A percentile compares a stretch with the other conserved stretches of the same genome.
Conservation (phyloP, 2,797 vertebrate genomes). For the Anas georgica region DNA sequence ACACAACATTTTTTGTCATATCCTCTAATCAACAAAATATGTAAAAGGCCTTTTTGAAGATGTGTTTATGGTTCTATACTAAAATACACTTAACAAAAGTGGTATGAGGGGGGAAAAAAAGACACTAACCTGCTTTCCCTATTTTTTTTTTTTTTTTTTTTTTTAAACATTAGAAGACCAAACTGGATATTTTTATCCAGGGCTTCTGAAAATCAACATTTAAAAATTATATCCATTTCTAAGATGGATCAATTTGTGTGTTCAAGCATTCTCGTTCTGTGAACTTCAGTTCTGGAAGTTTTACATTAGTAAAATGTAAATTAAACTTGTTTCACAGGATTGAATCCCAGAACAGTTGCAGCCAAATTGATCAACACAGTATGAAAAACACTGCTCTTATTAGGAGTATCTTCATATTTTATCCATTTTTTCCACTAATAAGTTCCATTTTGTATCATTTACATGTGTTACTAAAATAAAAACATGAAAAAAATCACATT, state of each 20-base stretch:
- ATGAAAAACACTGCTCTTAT: not conserved
- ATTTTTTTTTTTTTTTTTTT: not conserved
- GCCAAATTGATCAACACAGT: not conserved
- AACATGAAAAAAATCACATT: not conserved
- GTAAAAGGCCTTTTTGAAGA: not conserved
- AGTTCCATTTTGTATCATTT: not conserved
- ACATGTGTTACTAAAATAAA: not conserved
- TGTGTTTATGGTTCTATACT: not conserved
- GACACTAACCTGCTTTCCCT: not conserved
- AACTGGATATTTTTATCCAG: not conserved
- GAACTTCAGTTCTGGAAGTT: not conserved
- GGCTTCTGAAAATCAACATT: not conserved
- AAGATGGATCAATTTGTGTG: not conserved
- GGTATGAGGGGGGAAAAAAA: not conserved
- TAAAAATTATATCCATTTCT: not conserved
- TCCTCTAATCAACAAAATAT: not conserved
- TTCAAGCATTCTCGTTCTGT: not conserved
- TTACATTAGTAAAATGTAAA: not conserved
- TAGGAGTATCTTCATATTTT: not conserved
- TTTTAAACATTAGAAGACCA: not conserved
- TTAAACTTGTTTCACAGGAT: not conserved
- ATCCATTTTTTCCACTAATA: not conserved
- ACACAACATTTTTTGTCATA: not conserved
- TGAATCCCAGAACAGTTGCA: not conserved
- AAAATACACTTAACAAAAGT: not conserved